Evolutionary conservation across 2,888 invertebrate species (phyloP).

Genomic region (Leucania comma): DNA sequence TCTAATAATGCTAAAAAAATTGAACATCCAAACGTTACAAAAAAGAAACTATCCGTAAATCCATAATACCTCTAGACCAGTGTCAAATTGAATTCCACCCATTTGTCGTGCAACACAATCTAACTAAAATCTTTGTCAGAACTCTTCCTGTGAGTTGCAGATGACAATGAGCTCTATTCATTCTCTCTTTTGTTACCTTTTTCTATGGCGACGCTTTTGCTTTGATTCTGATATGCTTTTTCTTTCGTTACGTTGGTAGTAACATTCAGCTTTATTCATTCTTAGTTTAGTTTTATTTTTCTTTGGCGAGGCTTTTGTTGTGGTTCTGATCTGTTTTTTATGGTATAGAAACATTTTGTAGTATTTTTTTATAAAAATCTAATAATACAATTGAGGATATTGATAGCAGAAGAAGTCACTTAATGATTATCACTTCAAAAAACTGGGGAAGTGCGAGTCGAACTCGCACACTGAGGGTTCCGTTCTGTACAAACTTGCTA

Average conservation of each 20-base stretch:
- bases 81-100: conserved; percentile 17
- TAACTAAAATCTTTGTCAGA: background rate
- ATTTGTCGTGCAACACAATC: conserved; percentile 5
- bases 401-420: too few relatives aligned
- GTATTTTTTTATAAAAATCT: background rate
- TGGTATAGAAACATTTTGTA: background rate
- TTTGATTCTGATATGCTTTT: background rate
- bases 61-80: background rate
- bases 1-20: background rate
- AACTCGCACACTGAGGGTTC: too few relatives aligned
- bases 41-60: background rate
- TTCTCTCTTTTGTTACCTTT: background rate
- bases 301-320: background rate
- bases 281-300: background rate
- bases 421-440: too few relatives aligned
- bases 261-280: conserved; percentile 8
- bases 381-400: background rate
- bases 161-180: conserved; percentile 14
- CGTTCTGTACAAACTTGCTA: too few relatives aligned
- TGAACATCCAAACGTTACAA: background rate
- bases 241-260: accelerated
- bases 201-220: background rate
- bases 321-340: background rate
- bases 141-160: conserved; percentile 9
- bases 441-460: too few relatives aligned